phyloP scores from a whole-genome alignment of 1,140 invertebrate species.

The Calliopsis andreniformis region DNA sequence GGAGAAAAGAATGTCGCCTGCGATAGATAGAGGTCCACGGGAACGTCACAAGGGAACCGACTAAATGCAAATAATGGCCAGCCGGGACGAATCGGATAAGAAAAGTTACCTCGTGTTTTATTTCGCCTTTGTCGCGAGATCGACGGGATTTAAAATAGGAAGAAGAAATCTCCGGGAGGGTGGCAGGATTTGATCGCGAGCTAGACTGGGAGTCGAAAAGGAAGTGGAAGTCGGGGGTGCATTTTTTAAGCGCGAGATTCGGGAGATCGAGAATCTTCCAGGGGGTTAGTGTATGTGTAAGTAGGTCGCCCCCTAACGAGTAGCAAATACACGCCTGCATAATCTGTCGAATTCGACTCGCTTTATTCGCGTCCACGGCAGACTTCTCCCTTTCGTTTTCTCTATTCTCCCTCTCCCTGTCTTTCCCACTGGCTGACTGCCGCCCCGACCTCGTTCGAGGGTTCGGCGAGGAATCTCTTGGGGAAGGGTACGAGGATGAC shows the following conservation, averaged over 20 bases:
- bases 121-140: constrained; percentile 48
- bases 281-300: not conserved
- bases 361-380: constrained; percentile 22
- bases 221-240: not conserved
- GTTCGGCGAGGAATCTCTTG: constrained; percentile 15
- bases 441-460: not conserved
- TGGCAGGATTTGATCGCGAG: not conserved
- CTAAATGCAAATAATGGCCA: constrained; percentile 62
- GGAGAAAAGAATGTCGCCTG: constrained; percentile 55
- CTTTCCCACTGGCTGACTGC: not conserved
- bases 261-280: constrained; percentile 12
- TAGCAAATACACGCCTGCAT: constrained; percentile 40
- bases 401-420: not conserved
- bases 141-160: not conserved
- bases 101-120: constrained; percentile 50
- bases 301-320: constrained; percentile 42
- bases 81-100: constrained; percentile 52
- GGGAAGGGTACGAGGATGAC: constrained; percentile 10
- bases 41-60: constrained; percentile 14
- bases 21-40: constrained; percentile 38
- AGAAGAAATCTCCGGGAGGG: not conserved
- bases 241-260: constrained; percentile 35
- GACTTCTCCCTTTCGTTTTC: not conserved
- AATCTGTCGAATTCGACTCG: constrained; percentile 37
- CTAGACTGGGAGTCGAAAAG: not conserved